phyloP scores from a whole-genome alignment of 2,113 vertebrate species.

The Ciconia boyciana region DNA sequence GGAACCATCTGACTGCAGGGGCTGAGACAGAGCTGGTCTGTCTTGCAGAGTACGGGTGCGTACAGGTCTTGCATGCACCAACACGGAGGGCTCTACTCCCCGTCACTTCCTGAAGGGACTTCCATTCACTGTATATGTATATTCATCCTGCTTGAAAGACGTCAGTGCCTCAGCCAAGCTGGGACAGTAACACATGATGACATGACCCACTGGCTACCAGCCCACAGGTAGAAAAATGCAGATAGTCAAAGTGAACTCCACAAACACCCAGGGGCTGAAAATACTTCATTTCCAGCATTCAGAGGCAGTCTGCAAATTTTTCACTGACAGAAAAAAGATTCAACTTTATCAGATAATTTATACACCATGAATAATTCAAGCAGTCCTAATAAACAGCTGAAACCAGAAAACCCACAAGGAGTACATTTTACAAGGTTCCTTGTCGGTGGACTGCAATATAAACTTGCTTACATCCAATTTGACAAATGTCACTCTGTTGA shows the following conservation, averaged over 20 bases:
- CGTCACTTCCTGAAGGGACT: neutral
- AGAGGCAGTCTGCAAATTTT: neutral
- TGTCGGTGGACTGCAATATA: neutral
- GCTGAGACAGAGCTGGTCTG: neutral
- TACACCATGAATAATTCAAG: constrained; percentile 14
- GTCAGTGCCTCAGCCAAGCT: neutral
- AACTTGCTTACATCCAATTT: neutral
- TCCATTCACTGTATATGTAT: neutral
- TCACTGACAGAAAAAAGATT: neutral
- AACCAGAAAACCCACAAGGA: neutral
- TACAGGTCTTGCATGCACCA: rapidly evolving
- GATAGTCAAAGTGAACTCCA: neutral
- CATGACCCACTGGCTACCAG: neutral
- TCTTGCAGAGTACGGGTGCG: no score
- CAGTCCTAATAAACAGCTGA: neutral
- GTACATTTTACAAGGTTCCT: neutral
- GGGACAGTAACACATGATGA: neutral
- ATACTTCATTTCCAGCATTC: neutral
- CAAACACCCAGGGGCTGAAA: neutral
- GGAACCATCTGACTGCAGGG: neutral
- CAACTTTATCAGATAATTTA: neutral
- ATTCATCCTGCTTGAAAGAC: neutral
- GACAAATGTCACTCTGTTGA: constrained; percentile 2
- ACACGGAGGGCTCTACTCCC: neutral
- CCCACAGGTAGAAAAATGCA: neutral